These are phyloP conservation scores for Microcebus ravelobensis DNA, from an alignment of 2,113 vertebrate genomes.

Conservation along the genomic window DNA sequence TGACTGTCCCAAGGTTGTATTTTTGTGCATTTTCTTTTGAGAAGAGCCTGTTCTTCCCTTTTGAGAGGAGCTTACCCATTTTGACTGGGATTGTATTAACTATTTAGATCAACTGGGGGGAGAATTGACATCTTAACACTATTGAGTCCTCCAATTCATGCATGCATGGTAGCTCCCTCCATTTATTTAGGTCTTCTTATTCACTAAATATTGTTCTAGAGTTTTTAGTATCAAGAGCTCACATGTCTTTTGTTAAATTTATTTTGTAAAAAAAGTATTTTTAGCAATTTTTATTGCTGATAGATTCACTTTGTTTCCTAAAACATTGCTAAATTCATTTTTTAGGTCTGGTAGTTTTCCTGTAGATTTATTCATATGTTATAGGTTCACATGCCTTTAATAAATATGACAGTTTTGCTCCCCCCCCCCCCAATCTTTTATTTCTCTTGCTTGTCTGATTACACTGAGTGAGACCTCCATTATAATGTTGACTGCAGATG, in stretches of 20 bases:
- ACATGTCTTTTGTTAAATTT: background rate
- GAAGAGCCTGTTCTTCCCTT: background rate
- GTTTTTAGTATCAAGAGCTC: background rate
- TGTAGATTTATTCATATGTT: background rate
- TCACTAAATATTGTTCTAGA: background rate
- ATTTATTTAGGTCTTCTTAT: background rate
- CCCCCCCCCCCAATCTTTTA: no score
- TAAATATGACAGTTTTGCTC: background rate
- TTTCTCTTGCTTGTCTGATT: background rate
- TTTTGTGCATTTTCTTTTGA: background rate
- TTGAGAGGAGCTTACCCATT: no score
- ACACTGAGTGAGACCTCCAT: background rate
- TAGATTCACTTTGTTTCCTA: background rate
- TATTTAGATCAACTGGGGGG: background rate
- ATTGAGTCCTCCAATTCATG: background rate
- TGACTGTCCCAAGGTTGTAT: background rate
- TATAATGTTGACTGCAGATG: background rate
- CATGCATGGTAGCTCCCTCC: background rate
- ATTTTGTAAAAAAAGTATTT: conserved; percentile 16
- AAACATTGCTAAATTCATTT: background rate
- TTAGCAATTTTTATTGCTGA: background rate
- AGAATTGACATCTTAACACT: background rate
- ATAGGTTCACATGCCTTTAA: background rate
- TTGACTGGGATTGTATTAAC: background rate
- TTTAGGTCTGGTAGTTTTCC: background rate